These are phyloP conservation scores for Tachysurus vachellii DNA, from an alignment of 2,113 vertebrate species.

Conservation along the genomic window DNA sequence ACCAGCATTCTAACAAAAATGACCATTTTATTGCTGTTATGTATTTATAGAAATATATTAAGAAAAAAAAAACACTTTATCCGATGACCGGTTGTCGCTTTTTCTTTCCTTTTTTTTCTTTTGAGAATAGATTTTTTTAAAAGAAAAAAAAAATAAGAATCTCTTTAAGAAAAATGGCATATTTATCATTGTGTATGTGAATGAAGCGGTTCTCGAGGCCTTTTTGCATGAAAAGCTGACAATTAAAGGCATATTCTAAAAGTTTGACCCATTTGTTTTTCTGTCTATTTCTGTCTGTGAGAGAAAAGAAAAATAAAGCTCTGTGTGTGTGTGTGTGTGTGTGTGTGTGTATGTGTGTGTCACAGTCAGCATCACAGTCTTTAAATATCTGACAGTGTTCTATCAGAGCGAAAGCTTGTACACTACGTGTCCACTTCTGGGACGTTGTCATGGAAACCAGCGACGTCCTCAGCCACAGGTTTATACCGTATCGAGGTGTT, in stretches of 20 bases:
- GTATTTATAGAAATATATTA: slow-evolving; percentile 87
- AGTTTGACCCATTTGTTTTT: not conserved
- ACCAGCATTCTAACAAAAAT: slow-evolving; percentile 74
- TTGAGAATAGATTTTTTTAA: slow-evolving; percentile 76
- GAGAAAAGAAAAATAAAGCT: not conserved
- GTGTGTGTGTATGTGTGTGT: not conserved
- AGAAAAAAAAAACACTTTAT: slow-evolving; percentile 70
- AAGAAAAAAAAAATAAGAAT: slow-evolving; percentile 27
- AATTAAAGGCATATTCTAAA: slow-evolving; percentile 34
- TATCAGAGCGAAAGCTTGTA: not conserved
- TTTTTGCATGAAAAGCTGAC: slow-evolving; percentile 78
- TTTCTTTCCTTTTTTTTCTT: slow-evolving; percentile 58
- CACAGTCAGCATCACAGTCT: not conserved
- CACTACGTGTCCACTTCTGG: not conserved
- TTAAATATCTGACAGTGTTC: not conserved
- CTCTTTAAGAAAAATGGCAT: slow-evolving; percentile 76
- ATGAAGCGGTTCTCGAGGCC: slow-evolving; percentile 77
- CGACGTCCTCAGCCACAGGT: not conserved
- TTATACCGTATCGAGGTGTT: not conserved
- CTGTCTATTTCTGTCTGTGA: slow-evolving; percentile 28
- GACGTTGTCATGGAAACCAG: not conserved
- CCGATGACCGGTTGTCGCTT: slow-evolving; percentile 75
- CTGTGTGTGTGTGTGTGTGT: no score
- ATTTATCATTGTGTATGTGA: slow-evolving; percentile 80
- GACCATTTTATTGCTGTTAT: slow-evolving; percentile 74